These are phyloP conservation scores for Trachythela sp. DNA, from an alignment of 64 coral and sea anemone genomes.

Conservation along the genomic window DNA sequence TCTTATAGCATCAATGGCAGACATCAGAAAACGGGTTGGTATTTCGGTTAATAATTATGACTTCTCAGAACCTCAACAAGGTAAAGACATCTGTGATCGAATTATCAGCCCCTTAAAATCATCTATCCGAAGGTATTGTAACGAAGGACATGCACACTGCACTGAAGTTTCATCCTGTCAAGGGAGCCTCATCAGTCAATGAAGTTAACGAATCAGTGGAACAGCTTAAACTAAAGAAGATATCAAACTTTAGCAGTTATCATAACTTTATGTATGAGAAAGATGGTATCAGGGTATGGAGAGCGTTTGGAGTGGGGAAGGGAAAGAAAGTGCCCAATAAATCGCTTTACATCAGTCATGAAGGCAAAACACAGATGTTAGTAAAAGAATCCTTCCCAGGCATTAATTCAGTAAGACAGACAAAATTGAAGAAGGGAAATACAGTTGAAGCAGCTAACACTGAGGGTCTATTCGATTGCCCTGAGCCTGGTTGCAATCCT, in stretches of 20 bases:
- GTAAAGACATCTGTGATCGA: conserved; percentile 42
- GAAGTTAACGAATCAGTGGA: conserved; percentile 17
- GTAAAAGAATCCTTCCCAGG: conserved; percentile 2
- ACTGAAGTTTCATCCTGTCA: conserved; percentile 25
- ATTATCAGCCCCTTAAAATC: conserved; percentile 39
- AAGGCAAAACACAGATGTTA: conserved; percentile 46
- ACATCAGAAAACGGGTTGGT: conserved; percentile 24
- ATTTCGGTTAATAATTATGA: conserved; percentile 3
- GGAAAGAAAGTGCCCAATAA: conserved; percentile 31
- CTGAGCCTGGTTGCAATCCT: conserved; percentile 21
- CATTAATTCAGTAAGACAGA: conserved; percentile 8
- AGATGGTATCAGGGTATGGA: conserved; percentile 34
- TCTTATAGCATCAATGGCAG: conserved; percentile 6
- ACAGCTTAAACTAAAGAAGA: conserved; percentile 29
- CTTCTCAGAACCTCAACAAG: conserved; percentile 34
- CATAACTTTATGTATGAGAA: conserved; percentile 35
- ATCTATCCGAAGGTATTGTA: conserved; percentile 28
- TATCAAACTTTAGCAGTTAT: conserved; percentile 35
- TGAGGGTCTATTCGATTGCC: not conserved
- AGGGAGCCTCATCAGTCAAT: conserved; percentile 40
- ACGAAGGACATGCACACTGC: conserved; percentile 43
- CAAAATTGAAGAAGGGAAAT: not conserved
- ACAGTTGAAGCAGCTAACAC: not conserved
- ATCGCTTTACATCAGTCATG: conserved; percentile 16
- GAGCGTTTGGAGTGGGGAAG: not conserved